Base-by-base conservation (phyloP, 37 sponge, comb jelly and placozoan genomes). In the Chondrilla cf. caribensis region DNA sequence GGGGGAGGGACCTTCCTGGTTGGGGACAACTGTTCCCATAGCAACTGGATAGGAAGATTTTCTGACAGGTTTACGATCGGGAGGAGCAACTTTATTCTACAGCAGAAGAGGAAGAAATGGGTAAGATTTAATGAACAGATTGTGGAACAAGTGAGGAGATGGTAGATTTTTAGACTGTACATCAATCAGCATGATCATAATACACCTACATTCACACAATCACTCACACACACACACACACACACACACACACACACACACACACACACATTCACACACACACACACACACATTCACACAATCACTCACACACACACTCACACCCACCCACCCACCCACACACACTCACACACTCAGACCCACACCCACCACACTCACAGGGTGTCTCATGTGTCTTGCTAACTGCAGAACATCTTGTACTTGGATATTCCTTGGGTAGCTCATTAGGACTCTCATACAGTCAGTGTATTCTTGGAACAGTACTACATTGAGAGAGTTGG, bases 311-410 rank as follows among this genome's bases (percentile, higher is more conserved):
- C 64, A 19, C 64, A 60, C 28, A 60, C 64, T 21, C 64, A 60
- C 64, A 60, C 64, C 7, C 64, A 60, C 64, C 7, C 28, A 60
- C 64, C 7, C 64, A 60, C 64, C 7, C 64, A 60, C 22, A 60
- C 64, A 60, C 64, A 60, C 64, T 28, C 64, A 60, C 64, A 60
- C 64, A 60, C 64, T 21, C 64, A 60, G 19, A 60, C 64, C 7
- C 64, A 60, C 64, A 60, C 64, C 7, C 64, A 60, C 64, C 51
- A 32, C 37, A 70, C 90, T 84, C 55, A 90, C 95, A 37, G 99
- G 99, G 58, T 90, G 89, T 35, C 91, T 82, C 59, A 96, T 83
- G 81, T 92, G 92, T 5, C 96, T 90, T 19, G 99, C 95, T 24
- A 81, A 82, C 77, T 90, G 89, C 6, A 99, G 70, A n/a, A 99